phyloP scores from a whole-genome alignment of 2,888 invertebrate species.

The Maniola hyperantus region DNA sequence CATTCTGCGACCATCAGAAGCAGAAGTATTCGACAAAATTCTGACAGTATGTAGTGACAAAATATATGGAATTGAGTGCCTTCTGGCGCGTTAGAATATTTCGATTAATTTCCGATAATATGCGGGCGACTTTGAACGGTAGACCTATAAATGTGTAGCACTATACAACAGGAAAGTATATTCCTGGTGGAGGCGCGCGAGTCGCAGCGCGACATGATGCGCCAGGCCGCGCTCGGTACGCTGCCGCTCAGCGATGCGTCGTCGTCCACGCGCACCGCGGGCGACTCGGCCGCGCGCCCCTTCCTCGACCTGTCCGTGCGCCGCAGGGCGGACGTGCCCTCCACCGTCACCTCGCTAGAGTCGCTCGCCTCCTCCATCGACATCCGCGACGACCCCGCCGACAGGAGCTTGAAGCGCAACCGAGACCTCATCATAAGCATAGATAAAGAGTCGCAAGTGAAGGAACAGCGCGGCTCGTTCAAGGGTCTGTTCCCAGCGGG shows the following conservation, averaged over 20 bases:
- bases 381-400: slow-evolving; percentile 50
- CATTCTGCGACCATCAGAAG: too few species aligned
- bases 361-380: slow-evolving; percentile 76
- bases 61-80: too few species aligned
- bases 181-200: slow-evolving; percentile 91
- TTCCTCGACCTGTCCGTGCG: slow-evolving; percentile 61
- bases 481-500: slow-evolving; percentile 58
- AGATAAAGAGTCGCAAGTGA: slow-evolving; percentile 66
- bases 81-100: too few species aligned
- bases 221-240: slow-evolving; percentile 57
- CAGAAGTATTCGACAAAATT: too few species aligned
- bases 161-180: slow-evolving; percentile 86
- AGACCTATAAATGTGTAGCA: neutral
- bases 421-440: slow-evolving; percentile 53
- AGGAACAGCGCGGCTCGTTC: slow-evolving; percentile 61
- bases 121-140: too few species aligned
- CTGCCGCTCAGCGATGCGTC: slow-evolving; percentile 44
- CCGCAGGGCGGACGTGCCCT: slow-evolving; percentile 51
- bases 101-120: too few species aligned
- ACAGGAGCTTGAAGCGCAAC: slow-evolving; percentile 58
- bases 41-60: too few species aligned
- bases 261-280: slow-evolving; percentile 39
- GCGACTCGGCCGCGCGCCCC: slow-evolving; percentile 42
- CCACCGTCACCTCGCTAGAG: slow-evolving; percentile 83
- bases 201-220: slow-evolving; percentile 85